A percentile compares a stretch with the other conserved stretches of the same genome.
Conservation (phyloP, 2,113 vertebrate genomes). For the Noturus placidus region DNA sequence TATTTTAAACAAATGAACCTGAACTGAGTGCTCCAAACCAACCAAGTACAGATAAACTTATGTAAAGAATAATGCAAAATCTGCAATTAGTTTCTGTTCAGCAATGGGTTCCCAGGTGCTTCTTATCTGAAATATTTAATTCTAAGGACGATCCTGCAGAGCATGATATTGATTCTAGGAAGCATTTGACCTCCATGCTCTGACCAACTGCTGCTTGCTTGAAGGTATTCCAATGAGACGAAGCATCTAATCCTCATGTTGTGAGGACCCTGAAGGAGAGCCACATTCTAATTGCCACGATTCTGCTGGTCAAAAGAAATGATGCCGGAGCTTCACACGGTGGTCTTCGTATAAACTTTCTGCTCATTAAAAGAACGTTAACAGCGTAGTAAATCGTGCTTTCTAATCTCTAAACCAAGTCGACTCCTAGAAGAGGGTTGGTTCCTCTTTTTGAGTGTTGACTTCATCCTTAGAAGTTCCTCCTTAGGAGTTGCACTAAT, state of each 20-base stretch:
- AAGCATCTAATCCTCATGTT: conserved; percentile 38
- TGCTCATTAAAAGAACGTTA: conserved; percentile 19
- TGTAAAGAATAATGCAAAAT: background rate
- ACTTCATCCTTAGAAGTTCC: background rate
- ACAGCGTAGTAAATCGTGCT: conserved; percentile 4
- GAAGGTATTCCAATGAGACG: conserved; percentile 21
- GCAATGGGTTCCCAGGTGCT: background rate
- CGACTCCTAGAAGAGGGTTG: background rate
- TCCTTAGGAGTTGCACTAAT: background rate
- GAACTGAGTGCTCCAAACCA: background rate
- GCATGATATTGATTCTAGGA: conserved; percentile 27
- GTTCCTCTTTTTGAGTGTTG: background rate
- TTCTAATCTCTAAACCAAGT: background rate
- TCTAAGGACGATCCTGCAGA: background rate
- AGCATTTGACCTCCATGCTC: conserved; percentile 25
- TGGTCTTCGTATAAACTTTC: conserved; percentile 4
- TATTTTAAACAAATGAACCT: background rate
- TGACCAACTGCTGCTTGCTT: conserved; percentile 40
- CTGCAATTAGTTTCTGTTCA: background rate
- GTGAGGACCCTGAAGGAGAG: conserved; percentile 21
- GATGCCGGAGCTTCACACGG: background rate
- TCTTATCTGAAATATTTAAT: background rate
- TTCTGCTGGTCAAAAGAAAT: conserved; percentile 5
- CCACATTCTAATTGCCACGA: conserved; percentile 35
- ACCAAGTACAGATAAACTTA: background rate